Base-by-base conservation (phyloP, 2,888 invertebrate species). In the Nematopogon swammerdamellus region DNA sequence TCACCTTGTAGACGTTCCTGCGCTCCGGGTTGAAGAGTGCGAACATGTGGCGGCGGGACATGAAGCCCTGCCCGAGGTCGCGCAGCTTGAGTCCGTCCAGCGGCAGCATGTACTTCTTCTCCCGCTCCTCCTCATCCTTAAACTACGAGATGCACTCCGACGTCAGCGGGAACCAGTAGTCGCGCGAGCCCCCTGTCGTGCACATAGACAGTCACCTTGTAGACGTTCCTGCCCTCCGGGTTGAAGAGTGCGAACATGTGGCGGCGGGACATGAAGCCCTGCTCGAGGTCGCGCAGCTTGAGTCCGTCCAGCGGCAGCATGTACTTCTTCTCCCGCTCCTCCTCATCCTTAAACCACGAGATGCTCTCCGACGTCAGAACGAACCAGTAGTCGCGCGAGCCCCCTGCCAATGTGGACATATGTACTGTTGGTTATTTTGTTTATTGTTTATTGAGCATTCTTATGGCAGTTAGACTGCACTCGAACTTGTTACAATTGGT, bases 311-410 rank as follows among this genome's bases (percentile, higher is more conserved):
- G 80, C 48, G 96, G 95, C 69, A 99, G 80, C 97, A 99, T 97
- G 77, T 95, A 99, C 72, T 98, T 99, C 85, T 99, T 99, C 74
- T 99, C n/a, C 60, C 96, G 89, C 76, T 99, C 99, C 86, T 98
- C 98, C 74, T 99, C 98, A 69, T 99, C 99, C 75, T 98, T 99
- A 83, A 86, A 99, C 99, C 99, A 99, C 49, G 97, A 96, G 65
- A 99, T 91, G 68, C 90, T 96, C 76, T 99, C 99, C 10, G 97
- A 95, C 11, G 97, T 97, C 52, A 99, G 84, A 50, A 99, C 98
- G 75, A 97, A 97, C 99, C 99, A 99, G 80, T 97, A 99, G 72
- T 98, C 98, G 63, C 95, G 89, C 49, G 97, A 97, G 53, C 97
- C 97, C 57, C 85, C 85, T 85, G 56, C 17, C 20, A n/a, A n/a